These are phyloP conservation scores for Cetonia aurata DNA, from an alignment of 2,888 invertebrate species.

Conservation along the genomic window DNA sequence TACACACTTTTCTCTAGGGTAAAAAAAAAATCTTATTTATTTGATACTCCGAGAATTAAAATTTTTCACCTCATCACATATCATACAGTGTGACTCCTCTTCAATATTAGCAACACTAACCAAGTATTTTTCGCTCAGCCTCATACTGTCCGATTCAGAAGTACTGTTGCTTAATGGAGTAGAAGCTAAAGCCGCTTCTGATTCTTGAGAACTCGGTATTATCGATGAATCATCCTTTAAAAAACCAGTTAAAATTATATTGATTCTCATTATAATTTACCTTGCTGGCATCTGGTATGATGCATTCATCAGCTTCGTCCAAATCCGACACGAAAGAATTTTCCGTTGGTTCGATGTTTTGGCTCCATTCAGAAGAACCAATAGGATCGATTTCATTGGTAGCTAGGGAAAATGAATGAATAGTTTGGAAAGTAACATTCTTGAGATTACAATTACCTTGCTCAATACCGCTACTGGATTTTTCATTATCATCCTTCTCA, in stretches of 20 bases:
- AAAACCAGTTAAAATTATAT: too few relatives aligned
- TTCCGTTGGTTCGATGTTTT: constrained; percentile 55
- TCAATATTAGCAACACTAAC: constrained; percentile 18
- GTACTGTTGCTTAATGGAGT: background rate
- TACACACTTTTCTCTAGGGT: constrained; percentile 61
- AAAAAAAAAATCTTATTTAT: constrained; percentile 41
- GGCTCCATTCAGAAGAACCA: constrained; percentile 52
- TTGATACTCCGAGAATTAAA: constrained; percentile 3
- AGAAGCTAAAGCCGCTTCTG: background rate
- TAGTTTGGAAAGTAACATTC: background rate
- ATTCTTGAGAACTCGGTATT: constrained; percentile 8
- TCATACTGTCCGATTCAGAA: constrained; percentile 19
- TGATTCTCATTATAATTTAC: constrained; percentile 1
- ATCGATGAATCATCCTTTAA: constrained; percentile 11
- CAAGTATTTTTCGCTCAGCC: constrained; percentile 29
- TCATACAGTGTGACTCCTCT: constrained; percentile 18
- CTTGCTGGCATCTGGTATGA: constrained; percentile 71
- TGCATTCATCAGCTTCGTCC: constrained; percentile 62
- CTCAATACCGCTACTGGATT: constrained; percentile 36
- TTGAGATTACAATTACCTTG: constrained; percentile 41
- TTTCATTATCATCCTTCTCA: constrained; percentile 48
- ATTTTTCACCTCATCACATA: constrained; percentile 20
- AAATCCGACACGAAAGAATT: constrained; percentile 26
- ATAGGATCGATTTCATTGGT: constrained; percentile 54
- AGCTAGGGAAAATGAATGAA: constrained; percentile 22